Conservation (phyloP, 2,888 invertebrate species). For the Plebejus argus region DNA sequence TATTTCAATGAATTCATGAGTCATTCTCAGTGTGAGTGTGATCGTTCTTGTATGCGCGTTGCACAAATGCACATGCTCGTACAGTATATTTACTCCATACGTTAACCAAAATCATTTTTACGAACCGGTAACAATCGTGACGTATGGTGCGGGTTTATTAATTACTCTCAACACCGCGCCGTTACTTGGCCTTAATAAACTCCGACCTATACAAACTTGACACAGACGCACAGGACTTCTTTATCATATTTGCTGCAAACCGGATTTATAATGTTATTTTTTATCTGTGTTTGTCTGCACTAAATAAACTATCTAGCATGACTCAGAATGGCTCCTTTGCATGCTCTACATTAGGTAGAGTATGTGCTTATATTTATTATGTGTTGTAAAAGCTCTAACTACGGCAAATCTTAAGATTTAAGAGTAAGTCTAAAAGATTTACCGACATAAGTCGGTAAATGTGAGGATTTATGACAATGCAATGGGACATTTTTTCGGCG, state of each 20-base stretch:
- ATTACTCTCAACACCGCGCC: background rate
- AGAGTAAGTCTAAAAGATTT: background rate
- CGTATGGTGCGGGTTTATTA: background rate
- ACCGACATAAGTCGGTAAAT: background rate
- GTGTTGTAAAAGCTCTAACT: no score
- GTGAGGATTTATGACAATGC: background rate
- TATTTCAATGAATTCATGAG: constrained; percentile 2
- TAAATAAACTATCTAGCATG: background rate
- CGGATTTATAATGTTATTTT: background rate
- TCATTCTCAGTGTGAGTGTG: background rate
- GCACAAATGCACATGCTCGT: background rate
- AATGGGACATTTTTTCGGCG: background rate
- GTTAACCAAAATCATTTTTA: background rate
- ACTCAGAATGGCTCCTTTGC: background rate
- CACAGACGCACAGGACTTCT: background rate
- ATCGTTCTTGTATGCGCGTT: background rate
- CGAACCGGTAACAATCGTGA: background rate
- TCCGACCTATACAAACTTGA: background rate
- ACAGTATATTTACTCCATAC: background rate
- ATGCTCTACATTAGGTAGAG: background rate
- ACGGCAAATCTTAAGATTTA: no score
- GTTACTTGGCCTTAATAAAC: background rate
- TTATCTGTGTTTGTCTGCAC: background rate
- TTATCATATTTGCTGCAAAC: background rate
- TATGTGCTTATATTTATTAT: background rate